Evolutionary conservation across 2,888 invertebrate species (phyloP), one percentile per base, ranked within the genome.

Genomic region (Polymixis lichenea): DNA sequence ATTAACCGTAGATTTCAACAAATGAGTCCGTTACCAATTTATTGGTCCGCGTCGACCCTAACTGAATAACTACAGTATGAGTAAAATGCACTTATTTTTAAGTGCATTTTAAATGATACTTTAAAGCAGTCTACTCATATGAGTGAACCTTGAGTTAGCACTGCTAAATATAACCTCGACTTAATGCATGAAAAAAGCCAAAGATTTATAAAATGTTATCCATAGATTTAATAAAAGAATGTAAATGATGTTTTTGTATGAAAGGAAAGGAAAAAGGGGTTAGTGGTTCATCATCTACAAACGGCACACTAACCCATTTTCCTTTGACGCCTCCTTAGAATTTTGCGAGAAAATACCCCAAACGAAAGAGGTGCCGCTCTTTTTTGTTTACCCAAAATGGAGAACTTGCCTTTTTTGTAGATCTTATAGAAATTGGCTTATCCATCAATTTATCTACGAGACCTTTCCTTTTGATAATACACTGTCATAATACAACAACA

Each of bases 261-360:
- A 66, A 66, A 66, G 61, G 66, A 78, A 61, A 76, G 61, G 61
- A 46, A 78, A 80, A 76, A 67, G 61, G 51, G 82, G 67, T 62
- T 76, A 56, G 82, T 51, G 61, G 78, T 82, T 62, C 82, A 67
- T 62, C 77, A 66, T 67, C 67, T 62, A 66, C 78, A 81, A 82
- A 78, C 61, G 67, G 77, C 82, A 76, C 77, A 78, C 62, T 82
- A 82, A 67, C 77, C 82, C 56, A 76, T 78, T 82, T 78, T 61
- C 82, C 70, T 83, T 80, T 65, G 78, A 71, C 71, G 71, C 56
- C 49, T 71, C 65, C 61, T 60, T 71, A 78, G 56, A 83, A 71
- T 70, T 83, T 66, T 22, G 65, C 7, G 58, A 56, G 38, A 71
- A 83, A 83, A 78, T 70, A 78, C 70, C 49, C 65, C 61, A 67